Base-by-base conservation (phyloP, 1,140 invertebrate genomes). In the Drosophila ercepeae region DNA sequence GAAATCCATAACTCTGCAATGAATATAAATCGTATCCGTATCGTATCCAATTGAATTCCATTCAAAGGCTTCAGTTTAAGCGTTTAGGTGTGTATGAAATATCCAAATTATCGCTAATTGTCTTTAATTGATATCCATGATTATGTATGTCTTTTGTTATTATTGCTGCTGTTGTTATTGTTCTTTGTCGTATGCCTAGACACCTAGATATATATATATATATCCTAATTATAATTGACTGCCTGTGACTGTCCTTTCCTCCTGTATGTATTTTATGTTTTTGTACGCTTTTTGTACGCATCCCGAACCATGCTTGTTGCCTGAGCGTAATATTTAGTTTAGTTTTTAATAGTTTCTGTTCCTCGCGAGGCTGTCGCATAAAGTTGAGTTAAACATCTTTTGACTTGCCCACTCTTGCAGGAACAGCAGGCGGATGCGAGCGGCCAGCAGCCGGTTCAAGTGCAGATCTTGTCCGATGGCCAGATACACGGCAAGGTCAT, bases 11-110 rank as follows among this genome's bases (percentile, higher is more conserved):
- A 75, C 65, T 60, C 44, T 60, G 63, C 67, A 70, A 65, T 36
- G 45, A 45, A 57, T 29, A 70, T 25, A 78, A 75, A 63, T 61
- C 71, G 52, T 76, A 50, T 58, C 45, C 27, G 59, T 34, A 64
- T 63, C 27, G 18, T 69, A 72, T 41, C 39, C 13, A 41, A 58
- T 49, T 39, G 25, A 67, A 60, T 29, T 60, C 58, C 49, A 52
- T 60, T 60, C 34, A 51, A 79, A 63, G 79, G 71, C 79, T 86
- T 84, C 73, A 65, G 65, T 76, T 70, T 86, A 58, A 61, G 65
- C 81, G 79, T 76, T 84, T 84, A 84, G 79, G 79, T 84, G 81
- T 84, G 79, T 84, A 84, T 84, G 63, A 64, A 86, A 63, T 69
- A 57, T 72, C 69, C 27, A 72, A 72, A 72, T 53, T 72, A 67